phyloP scores from a whole-genome alignment of 2,113 vertebrate genomes.

The Rissa tridactyla region DNA sequence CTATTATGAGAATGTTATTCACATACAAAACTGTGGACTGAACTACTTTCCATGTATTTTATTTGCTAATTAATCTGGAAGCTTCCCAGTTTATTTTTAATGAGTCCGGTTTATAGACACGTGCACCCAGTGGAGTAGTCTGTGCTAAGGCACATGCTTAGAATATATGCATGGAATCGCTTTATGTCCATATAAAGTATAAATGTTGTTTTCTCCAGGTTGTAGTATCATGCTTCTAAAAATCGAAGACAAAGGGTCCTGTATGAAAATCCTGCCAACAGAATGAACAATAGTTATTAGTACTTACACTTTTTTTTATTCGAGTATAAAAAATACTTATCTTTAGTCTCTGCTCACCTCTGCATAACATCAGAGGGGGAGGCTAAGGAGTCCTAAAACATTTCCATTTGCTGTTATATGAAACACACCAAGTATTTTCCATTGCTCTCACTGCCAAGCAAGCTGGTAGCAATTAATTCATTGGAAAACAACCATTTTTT shows the following conservation, averaged over 20 bases:
- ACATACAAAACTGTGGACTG: background rate
- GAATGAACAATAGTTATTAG: conserved; percentile 19
- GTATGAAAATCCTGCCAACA: background rate
- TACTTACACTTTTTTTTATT: conserved; percentile 14
- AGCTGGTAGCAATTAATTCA: background rate
- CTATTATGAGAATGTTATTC: background rate
- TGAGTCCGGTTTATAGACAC: background rate
- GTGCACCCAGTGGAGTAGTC: background rate
- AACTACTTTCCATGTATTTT: background rate
- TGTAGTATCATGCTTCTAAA: background rate
- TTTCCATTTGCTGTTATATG: background rate
- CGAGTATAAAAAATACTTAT: conserved; percentile 36
- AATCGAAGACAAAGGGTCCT: background rate
- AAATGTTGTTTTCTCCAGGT: background rate
- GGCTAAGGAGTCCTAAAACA: background rate
- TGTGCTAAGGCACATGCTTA: background rate
- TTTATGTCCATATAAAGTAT: conserved; percentile 19
- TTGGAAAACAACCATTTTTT: background rate
- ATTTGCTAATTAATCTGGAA: conserved; percentile 47
- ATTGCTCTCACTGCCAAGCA: background rate
- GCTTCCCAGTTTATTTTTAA: conserved; percentile 26
- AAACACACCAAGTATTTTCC: background rate
- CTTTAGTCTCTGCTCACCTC: conserved; percentile 5
- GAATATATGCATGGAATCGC: background rate
- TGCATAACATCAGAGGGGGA: background rate